Evolutionary conservation across 2,888 invertebrate genomes (phyloP), one percentile per base, ranked within the genome.

Genomic region (Perdita meconis): DNA sequence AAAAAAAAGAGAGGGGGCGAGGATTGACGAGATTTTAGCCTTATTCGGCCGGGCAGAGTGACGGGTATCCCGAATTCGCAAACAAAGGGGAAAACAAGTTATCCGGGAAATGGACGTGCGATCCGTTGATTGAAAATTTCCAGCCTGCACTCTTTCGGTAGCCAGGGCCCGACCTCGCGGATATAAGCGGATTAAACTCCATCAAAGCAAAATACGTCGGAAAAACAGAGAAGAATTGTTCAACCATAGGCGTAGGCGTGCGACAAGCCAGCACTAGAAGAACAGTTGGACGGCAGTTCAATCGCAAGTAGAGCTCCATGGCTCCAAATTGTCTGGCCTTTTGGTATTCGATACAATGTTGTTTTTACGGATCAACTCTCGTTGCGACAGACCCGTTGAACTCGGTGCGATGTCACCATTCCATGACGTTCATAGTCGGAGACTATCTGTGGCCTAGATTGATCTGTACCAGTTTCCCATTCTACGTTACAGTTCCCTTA

Each of bases 121-220:
- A 75, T 65, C 65, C 65, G 55, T 47, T 65, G 74, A 72, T 73
- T 73, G 73, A 72, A 75, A 72, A 72, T 65, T 75, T 75, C 40
- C 44, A 68, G 34, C 26, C 24, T 44, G n/a, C 16, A 47, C 55
- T 24, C 40, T 55, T 51, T 50, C 47, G 56, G 44, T 40, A 34
- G 71, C 53, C 64, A 53, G 36, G 19, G 40, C 24, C 53, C 53
- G 59, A 44, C 59, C 59, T 59, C 64, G 53, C 59, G 64, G 59
- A 60, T 75, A 71, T 75, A 75, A 75, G 57, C 72, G 72, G 72
- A 75, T 75, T 75, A 71, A 64, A 51, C 72, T 60, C 64, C 55
- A 44, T 75, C 74, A 56, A 68, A 75, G 68, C 59, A 68, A 77
- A 77, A 74, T 57, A 64, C 68, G 40, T 16, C 10, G 30, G 36